A percentile compares a stretch with the other conserved stretches of the same genome.
phyloP scores from a whole-genome alignment of 2,888 invertebrate genomes.

The Lasioglossum leucozonium region DNA sequence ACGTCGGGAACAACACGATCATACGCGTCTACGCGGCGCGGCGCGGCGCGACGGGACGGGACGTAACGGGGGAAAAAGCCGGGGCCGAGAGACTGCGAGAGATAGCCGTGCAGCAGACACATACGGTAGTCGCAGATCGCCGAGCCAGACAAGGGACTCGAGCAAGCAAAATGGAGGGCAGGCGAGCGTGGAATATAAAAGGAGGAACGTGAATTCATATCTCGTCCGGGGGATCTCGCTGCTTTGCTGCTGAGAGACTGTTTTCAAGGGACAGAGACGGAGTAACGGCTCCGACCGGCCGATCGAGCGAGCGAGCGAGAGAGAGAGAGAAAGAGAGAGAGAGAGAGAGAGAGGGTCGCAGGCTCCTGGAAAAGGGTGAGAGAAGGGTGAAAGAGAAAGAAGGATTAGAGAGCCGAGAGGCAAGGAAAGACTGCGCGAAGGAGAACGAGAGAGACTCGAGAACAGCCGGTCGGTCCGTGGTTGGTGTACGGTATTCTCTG shows the following conservation, averaged over 20 bases:
- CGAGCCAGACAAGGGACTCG: constrained; percentile 82
- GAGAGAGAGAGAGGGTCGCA: no score
- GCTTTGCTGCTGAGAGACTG: constrained; percentile 83
- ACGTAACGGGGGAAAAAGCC: no score
- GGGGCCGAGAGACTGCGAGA: constrained; percentile 65
- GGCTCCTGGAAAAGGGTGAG: constrained; percentile 7
- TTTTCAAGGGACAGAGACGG: constrained; percentile 78
- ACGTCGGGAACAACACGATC: constrained; percentile 71
- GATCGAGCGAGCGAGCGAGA: neutral
- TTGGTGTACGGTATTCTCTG: constrained; percentile 39
- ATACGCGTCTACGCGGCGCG: constrained; percentile 51
- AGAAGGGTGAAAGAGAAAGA: constrained; percentile 51
- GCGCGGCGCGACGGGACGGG: no score
- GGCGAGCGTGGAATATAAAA: constrained; percentile 84
- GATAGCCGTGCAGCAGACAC: constrained; percentile 79
- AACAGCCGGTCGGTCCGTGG: constrained; percentile 69
- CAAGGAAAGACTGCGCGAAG: constrained; percentile 54
- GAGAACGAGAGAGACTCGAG: constrained; percentile 59
- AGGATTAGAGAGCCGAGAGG: constrained; percentile 46
- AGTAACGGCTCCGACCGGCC: constrained; percentile 33
- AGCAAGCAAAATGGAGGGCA: constrained; percentile 84
- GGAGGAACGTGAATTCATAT: constrained; percentile 84
- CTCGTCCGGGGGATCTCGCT: constrained; percentile 83
- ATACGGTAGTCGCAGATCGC: constrained; percentile 84
- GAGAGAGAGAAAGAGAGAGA: no score